Evolutionary conservation across 1,140 invertebrate species (phyloP).

Genomic region (Magallana angulata): DNA sequence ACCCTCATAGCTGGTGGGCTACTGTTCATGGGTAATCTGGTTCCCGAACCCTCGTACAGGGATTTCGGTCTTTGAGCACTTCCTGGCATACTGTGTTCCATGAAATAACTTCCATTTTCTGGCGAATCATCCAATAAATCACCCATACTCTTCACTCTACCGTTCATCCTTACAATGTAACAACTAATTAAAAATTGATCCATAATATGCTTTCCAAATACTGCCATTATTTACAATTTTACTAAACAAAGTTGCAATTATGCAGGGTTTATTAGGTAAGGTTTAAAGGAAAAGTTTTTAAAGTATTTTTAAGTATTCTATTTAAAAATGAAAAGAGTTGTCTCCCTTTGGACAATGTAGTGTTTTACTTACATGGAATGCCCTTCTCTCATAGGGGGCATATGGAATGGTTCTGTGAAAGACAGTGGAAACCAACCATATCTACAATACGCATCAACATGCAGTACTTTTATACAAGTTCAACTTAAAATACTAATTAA

Average conservation of each 20-base stretch:
- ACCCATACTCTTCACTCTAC: conserved; percentile 69
- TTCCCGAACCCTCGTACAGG: conserved; percentile 64
- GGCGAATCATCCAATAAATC: conserved; percentile 63
- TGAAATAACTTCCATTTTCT: conserved; percentile 42
- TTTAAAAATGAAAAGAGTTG: neutral
- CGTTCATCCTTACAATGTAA: conserved; percentile 53
- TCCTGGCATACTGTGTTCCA: conserved; percentile 61
- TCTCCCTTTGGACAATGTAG: neutral
- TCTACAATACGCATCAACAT: conserved; percentile 72
- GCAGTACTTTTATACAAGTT: neutral
- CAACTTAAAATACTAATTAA: no score
- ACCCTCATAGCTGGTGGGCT: neutral
- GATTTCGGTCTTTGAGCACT: conserved; percentile 65
- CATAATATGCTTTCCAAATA: no score
- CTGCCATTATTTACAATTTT: no score
- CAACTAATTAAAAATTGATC: no score
- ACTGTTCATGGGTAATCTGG: neutral
- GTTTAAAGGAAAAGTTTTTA: no score
- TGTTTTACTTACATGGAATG: conserved; percentile 20
- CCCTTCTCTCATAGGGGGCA: conserved; percentile 67
- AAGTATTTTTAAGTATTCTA: no score
- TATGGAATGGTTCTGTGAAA: conserved; percentile 88
- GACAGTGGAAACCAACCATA: conserved; percentile 96
- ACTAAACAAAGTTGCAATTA: no score
- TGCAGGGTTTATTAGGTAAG: no score